phyloP scores from a whole-genome alignment of 2,113 vertebrate species.

The Strix aluco region DNA sequence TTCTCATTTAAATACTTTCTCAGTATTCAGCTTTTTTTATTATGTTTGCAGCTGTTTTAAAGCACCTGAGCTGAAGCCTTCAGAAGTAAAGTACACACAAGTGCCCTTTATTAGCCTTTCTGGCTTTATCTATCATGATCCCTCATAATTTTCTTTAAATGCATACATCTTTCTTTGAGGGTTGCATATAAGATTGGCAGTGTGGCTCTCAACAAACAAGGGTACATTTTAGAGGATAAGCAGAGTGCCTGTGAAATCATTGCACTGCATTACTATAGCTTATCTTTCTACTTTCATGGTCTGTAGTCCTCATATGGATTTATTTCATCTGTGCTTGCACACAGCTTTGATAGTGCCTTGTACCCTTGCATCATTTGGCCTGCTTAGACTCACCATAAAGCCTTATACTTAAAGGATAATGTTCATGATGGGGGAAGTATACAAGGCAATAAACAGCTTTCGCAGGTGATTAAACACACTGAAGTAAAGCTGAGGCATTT shows the following conservation, averaged over 20 bases:
- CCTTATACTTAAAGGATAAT: conserved; percentile 46
- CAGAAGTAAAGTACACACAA: not conserved
- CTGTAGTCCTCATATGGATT: conserved; percentile 17
- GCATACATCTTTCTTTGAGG: not conserved
- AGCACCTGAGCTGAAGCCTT: not conserved
- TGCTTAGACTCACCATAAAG: not conserved
- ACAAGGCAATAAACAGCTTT: conserved; percentile 62
- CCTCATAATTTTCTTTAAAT: not conserved
- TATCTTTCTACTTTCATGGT: conserved; percentile 20
- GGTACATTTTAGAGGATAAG: conserved; percentile 8
- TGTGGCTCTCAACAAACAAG: not conserved
- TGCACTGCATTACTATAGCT: not conserved
- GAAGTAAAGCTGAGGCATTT: conserved; percentile 51
- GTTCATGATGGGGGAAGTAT: conserved; percentile 20
- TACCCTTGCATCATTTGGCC: not conserved
- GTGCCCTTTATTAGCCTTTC: not conserved
- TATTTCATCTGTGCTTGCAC: conserved; percentile 19
- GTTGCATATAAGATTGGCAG: not conserved
- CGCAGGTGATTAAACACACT: conserved; percentile 51
- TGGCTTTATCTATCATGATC: not conserved
- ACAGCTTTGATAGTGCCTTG: not conserved
- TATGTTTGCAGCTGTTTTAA: not conserved
- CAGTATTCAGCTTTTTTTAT: not conserved
- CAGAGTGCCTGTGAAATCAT: not conserved
- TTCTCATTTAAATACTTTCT: conserved; percentile 8